Conservation (phyloP, 2,113 vertebrate genomes). For the Lepisosteus osseus region DNA sequence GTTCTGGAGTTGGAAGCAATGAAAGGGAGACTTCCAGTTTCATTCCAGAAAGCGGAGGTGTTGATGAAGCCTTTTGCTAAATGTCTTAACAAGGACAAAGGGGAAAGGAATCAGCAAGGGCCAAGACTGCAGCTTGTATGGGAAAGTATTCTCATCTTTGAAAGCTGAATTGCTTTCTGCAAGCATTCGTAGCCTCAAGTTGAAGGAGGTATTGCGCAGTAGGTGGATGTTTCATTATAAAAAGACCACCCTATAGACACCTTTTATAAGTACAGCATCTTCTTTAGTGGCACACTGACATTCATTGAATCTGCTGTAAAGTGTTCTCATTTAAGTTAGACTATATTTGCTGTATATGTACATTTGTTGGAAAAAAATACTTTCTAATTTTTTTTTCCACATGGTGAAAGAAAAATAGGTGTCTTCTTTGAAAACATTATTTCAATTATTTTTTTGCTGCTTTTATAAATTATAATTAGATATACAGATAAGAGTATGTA, state of each 20-base stretch:
- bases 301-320: too few species aligned
- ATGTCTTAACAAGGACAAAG: not conserved
- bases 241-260: constrained; percentile 7
- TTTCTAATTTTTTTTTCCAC: too few species aligned
- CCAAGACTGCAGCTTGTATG: not conserved
- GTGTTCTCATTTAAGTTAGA: too few species aligned
- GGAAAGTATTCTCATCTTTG: constrained; percentile 9
- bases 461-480: too few species aligned
- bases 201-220: constrained; percentile 6
- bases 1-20: constrained; percentile 20
- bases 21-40: not conserved
- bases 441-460: too few species aligned
- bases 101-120: not conserved
- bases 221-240: not conserved
- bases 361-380: too few species aligned
- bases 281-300: too few species aligned
- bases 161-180: constrained; percentile 20
- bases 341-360: too few species aligned
- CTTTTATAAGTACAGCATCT: not conserved
- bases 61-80: too few species aligned
- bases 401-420: too few species aligned
- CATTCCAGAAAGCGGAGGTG: not conserved
- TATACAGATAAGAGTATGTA: too few species aligned
- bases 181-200: constrained; percentile 4
- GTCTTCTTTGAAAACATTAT: too few species aligned